phyloP scores from a whole-genome alignment of 2,888 invertebrate genomes.

The Trichogramma dendrolimi region DNA sequence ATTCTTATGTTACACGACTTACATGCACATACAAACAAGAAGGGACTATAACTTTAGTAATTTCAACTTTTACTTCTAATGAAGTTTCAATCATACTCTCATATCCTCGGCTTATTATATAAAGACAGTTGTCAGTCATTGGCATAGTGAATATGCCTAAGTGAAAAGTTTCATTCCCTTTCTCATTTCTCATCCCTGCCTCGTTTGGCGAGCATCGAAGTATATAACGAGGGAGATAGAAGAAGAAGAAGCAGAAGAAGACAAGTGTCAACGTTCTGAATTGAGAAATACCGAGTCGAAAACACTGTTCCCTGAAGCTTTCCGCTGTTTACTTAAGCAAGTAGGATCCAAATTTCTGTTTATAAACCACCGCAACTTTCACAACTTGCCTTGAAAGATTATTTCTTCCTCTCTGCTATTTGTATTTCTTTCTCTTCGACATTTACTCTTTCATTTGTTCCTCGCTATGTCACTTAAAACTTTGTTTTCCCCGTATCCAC shows the following conservation, averaged over 20 bases:
- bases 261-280: conserved; percentile 9
- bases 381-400: conserved; percentile 42
- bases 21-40: too few species aligned
- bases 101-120: too few species aligned
- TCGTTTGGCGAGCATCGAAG: not conserved
- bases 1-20: too few species aligned
- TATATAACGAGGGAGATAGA: conserved; percentile 4
- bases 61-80: too few species aligned
- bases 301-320: conserved; percentile 12
- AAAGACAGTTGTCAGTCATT: too few species aligned
- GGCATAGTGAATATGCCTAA: conserved; percentile 39
- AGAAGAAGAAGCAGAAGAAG: conserved; percentile 12
- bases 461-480: not conserved
- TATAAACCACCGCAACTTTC: conserved; percentile 44
- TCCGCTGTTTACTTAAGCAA: conserved; percentile 44
- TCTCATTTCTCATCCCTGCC: conserved; percentile 12
- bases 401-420: conserved; percentile 30
- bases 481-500: not conserved
- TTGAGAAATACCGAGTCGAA: not conserved
- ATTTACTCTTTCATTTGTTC: not conserved
- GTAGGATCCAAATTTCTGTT: conserved; percentile 48
- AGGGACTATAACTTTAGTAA: too few species aligned
- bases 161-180: conserved; percentile 46
- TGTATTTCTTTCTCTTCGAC: conserved; percentile 11
- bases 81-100: too few species aligned